Percentiles rank a stretch among this genome's conserved stretches.
Evolutionary conservation across 37 sponge, comb jelly and placozoan species (phyloP).

Genomic region (Agelas oroides): DNA sequence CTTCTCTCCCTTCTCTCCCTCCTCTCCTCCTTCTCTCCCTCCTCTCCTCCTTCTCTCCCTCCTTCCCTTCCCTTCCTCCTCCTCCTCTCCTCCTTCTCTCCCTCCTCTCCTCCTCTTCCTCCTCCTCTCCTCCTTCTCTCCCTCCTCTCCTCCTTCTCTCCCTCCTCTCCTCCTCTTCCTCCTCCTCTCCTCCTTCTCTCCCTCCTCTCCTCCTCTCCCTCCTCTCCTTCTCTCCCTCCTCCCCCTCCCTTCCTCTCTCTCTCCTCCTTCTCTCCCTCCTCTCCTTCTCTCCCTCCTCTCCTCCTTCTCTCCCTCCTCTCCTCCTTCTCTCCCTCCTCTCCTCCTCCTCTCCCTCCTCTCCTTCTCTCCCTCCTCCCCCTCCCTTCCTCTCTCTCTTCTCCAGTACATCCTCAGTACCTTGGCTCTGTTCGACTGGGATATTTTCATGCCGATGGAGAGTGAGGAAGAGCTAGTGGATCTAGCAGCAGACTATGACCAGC

Average conservation of each 20-base stretch:
- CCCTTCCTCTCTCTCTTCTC: background rate
- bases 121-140: too few relatives aligned
- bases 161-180: background rate
- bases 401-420: background rate
- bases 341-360: background rate
- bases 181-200: background rate
- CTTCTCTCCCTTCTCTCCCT: too few relatives aligned
- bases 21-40: too few relatives aligned
- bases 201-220: background rate
- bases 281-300: background rate
- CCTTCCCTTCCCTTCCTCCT: too few relatives aligned
- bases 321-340: background rate
- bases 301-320: background rate
- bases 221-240: background rate
- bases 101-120: background rate
- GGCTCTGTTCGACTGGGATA: slow-evolving; percentile 64
- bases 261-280: background rate
- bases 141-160: background rate
- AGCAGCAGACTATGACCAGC: slow-evolving; percentile 30
- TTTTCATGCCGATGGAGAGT: slow-evolving; percentile 50
- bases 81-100: too few relatives aligned
- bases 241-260: background rate
- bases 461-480: slow-evolving; percentile 33
- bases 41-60: too few relatives aligned
- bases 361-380: background rate